phyloP scores from a whole-genome alignment of 2,113 vertebrate genomes.

The Psilopsiagon aymara region DNA sequence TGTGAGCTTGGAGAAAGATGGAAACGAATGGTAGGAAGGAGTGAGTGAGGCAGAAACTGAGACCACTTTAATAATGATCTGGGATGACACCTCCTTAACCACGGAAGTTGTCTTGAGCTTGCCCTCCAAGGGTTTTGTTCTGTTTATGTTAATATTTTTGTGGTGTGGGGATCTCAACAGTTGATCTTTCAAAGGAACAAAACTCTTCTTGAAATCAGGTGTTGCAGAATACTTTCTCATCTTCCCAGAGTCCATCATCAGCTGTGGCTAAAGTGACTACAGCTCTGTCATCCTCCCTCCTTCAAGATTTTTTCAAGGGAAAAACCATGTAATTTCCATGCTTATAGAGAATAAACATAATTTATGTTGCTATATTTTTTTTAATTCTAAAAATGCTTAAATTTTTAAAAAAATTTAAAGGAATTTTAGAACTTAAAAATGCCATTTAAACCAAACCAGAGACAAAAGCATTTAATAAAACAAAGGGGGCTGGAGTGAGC shows the following conservation, averaged over 20 bases:
- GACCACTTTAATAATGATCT: not conserved
- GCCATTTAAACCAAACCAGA: not conserved
- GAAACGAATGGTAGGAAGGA: not conserved
- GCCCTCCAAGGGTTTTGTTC: not conserved
- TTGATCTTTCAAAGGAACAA: not conserved
- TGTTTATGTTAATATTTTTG: not conserved
- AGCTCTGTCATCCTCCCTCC: not conserved
- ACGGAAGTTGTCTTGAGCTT: not conserved
- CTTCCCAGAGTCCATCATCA: not conserved
- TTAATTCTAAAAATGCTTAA: not conserved
- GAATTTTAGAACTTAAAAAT: not conserved
- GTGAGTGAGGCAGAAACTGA: not conserved
- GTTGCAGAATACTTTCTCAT: not conserved
- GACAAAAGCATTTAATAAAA: not conserved
- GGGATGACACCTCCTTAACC: not conserved
- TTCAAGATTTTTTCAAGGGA: not conserved
- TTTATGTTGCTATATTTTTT: not conserved
- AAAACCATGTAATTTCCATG: not conserved
- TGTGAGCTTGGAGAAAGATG: not conserved
- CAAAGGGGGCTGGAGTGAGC: fast-evolving
- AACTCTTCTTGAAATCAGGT: not conserved
- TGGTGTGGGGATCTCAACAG: not conserved
- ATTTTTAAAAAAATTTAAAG: not conserved
- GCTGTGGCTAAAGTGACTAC: not conserved
- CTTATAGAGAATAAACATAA: not conserved